Base-by-base conservation (phyloP, 23 tunicate genomes). In the Corella eumyota region DNA sequence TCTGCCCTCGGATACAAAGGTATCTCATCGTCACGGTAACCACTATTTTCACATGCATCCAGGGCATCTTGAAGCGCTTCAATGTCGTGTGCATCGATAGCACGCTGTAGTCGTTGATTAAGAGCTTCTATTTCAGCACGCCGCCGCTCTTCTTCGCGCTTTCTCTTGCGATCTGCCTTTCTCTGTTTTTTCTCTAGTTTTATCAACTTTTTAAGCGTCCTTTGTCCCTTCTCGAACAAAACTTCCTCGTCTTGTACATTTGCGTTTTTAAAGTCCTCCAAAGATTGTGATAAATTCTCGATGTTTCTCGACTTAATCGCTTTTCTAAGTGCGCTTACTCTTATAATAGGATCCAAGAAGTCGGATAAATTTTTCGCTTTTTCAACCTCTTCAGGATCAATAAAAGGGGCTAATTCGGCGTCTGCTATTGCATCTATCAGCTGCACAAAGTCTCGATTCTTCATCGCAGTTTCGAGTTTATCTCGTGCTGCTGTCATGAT, bases 31-130 rank as follows among this genome's bases (percentile, higher is more conserved):
- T 60, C 64, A 15, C 45, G 56, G 63, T 72, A 81, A 19, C 74
- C 74, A 50, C 90, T 81, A 31, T 81, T 62, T 58, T 81, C 90
- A 50, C 78, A 81, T 35, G 52, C 60, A 21, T 72, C 74, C 34
- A 81, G 52, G 25, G 90, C 90, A 6, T 75, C 81, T 64, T 81
- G 90, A 1, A 81, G 45, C 20, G 50, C 66, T 23, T 65, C 67
- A 5, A 52, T 65, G 45, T 72, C 79, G 20, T 67, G 27, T 15
- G 90, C 60, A 0, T 53, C 70, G 24, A 81, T 81, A 2, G 90
- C 80, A 4, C 19, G 25, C 37, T 73, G 62, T 32, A 81, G 30
- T 19, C 38, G 58, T 4, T 32, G 56, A 66, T 61, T 60, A 35
- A 81, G 61, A 6, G 36, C 74, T 30, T 54, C 63, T 22, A 81